Conservation (phyloP, 2,113 vertebrate genomes). For the Gobio gobio region DNA sequence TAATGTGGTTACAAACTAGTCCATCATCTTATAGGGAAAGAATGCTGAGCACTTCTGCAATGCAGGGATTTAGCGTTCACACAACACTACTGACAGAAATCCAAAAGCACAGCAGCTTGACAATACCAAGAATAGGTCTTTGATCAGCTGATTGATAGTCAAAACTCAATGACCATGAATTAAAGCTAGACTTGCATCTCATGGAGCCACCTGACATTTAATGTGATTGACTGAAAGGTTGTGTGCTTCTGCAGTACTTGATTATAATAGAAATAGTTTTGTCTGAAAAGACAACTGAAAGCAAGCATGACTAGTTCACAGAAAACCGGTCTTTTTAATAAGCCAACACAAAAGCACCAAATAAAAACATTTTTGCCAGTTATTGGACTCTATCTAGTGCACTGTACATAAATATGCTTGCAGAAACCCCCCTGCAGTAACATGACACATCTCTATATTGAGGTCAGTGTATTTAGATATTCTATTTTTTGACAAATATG, state of each 20-base stretch:
- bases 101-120: slow-evolving; percentile 26
- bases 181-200: background rate
- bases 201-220: background rate
- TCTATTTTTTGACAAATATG: slow-evolving; percentile 53
- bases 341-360: background rate
- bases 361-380: background rate
- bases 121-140: slow-evolving; percentile 37
- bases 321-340: background rate
- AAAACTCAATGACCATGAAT: slow-evolving; percentile 20
- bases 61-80: slow-evolving; percentile 17
- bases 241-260: background rate
- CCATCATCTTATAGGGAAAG: slow-evolving; percentile 17
- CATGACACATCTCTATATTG: slow-evolving; percentile 44
- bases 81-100: slow-evolving; percentile 23
- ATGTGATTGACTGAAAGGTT: background rate
- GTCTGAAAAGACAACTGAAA: background rate
- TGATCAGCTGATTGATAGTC: slow-evolving; percentile 20
- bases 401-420: background rate
- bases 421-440: slow-evolving; percentile 49
- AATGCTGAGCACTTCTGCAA: slow-evolving; percentile 30
- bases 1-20: background rate
- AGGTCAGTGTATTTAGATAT: slow-evolving; percentile 39
- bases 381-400: background rate
- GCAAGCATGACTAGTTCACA: background rate
- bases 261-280: background rate